phyloP scores from a whole-genome alignment of 1,140 invertebrate species.

The Whitmania pigra region DNA sequence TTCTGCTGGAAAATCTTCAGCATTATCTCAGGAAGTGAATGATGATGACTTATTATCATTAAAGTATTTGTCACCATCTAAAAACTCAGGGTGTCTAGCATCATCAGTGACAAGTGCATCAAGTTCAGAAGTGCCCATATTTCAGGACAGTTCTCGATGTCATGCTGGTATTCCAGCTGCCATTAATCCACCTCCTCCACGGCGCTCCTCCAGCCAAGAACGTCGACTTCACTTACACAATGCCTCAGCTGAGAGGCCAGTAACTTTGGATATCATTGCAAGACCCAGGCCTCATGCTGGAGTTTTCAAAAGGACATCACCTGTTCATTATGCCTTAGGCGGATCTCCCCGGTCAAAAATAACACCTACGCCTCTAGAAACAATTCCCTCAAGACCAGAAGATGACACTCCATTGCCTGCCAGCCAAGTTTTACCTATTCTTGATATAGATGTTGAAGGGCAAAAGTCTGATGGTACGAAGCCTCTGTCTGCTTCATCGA shows the following conservation, averaged over 20 bases:
- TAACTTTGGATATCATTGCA: constrained; percentile 51
- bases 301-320: constrained; percentile 26
- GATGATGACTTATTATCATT: constrained; percentile 5
- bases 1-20: not conserved
- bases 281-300: constrained; percentile 36
- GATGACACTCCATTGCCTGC: not conserved
- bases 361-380: constrained; percentile 11
- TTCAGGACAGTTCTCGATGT: constrained; percentile 8
- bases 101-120: not conserved
- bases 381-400: constrained; percentile 18
- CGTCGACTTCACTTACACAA: constrained; percentile 33
- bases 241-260: constrained; percentile 53
- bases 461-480: constrained; percentile 53
- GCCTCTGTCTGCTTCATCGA: constrained; percentile 46
- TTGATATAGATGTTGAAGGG: constrained; percentile 54
- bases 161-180: constrained; percentile 9
- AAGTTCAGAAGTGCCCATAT: not conserved
- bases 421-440: constrained; percentile 32
- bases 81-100: constrained; percentile 8
- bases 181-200: constrained; percentile 45
- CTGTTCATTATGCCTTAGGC: constrained; percentile 17
- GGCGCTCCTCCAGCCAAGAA: constrained; percentile 46
- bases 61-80: constrained; percentile 25
- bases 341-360: constrained; percentile 9
- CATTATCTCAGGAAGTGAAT: not conserved